A percentile compares a stretch with the other conserved stretches of the same genome.
These are phyloP conservation scores for Pristionchus maxplancki DNA, from an alignment of 2,888 invertebrate species.

Conservation along the genomic window DNA sequence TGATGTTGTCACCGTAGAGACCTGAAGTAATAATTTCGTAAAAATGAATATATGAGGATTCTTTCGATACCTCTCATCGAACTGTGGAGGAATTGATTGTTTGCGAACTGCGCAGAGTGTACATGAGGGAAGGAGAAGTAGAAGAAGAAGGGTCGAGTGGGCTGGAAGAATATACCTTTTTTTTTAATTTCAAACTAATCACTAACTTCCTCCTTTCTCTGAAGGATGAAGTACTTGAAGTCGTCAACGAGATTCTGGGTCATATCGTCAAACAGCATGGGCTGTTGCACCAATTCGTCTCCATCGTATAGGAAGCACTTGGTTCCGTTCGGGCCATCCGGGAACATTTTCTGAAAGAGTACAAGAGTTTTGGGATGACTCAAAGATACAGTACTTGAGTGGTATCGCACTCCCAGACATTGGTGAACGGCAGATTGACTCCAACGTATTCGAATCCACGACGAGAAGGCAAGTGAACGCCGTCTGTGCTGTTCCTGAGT, in stretches of 20 bases:
- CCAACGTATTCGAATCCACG: slow-evolving; percentile 77
- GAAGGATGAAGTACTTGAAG: slow-evolving; percentile 72
- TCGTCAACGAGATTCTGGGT: slow-evolving; percentile 78
- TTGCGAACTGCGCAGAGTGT: slow-evolving; percentile 84
- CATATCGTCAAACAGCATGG: slow-evolving; percentile 79
- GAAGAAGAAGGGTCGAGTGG: slow-evolving; percentile 79
- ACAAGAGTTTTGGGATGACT: neutral
- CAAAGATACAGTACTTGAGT: slow-evolving; percentile 57
- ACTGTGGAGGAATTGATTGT: slow-evolving; percentile 80
- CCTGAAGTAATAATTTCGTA: slow-evolving; percentile 76
- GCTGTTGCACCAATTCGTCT: slow-evolving; percentile 80
- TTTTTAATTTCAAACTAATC: neutral
- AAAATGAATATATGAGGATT: neutral
- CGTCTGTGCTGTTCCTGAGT: slow-evolving; percentile 60
- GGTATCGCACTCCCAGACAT: slow-evolving; percentile 76
- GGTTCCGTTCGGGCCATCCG: slow-evolving; percentile 61
- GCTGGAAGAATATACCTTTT: slow-evolving; percentile 33
- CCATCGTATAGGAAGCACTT: slow-evolving; percentile 69
- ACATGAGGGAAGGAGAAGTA: slow-evolving; percentile 82
- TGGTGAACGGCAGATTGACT: slow-evolving; percentile 76
- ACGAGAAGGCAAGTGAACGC: slow-evolving; percentile 73
- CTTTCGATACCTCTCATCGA: slow-evolving; percentile 78
- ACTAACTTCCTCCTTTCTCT: slow-evolving; percentile 55
- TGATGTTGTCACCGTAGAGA: slow-evolving; percentile 80
- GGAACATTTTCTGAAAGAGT: neutral